These are phyloP conservation scores for Suncus etruscus DNA, from an alignment of 2,113 vertebrate genomes.

Conservation along the genomic window DNA sequence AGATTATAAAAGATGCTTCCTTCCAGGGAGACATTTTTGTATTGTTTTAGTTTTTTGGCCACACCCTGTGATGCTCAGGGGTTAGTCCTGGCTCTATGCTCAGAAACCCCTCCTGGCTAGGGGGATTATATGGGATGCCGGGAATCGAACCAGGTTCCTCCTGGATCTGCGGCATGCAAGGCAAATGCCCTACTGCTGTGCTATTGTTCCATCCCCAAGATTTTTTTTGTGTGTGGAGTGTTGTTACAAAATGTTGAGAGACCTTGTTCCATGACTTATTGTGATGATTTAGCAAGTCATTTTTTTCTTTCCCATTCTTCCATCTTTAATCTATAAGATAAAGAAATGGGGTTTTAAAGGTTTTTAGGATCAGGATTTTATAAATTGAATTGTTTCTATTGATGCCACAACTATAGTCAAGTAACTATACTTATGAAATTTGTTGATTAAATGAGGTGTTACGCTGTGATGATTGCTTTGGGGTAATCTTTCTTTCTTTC, in stretches of 20 bases:
- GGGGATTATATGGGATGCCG: background rate
- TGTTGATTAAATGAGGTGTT: conserved; percentile 49
- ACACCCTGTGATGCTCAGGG: too few species aligned
- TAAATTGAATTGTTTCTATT: background rate
- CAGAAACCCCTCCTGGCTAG: too few species aligned
- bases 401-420: background rate
- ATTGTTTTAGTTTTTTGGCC: too few species aligned
- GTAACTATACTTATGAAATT: conserved; percentile 24
- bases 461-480: conserved; percentile 63
- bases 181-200: too few species aligned
- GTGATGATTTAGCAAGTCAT: background rate
- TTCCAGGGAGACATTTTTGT: too few species aligned
- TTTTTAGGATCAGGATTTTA: background rate
- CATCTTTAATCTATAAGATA: background rate
- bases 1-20: too few species aligned
- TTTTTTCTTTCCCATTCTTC: background rate
- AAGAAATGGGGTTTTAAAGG: conserved; percentile 33
- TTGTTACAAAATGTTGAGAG: background rate
- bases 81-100: too few species aligned
- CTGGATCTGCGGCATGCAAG: too few species aligned
- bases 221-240: background rate
- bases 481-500: conserved; percentile 27
- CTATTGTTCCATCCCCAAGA: too few species aligned
- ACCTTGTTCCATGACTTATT: background rate
- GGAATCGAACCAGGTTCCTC: too few species aligned